Evolutionary conservation across 2,888 invertebrate species (phyloP).

Genomic region (Lutraria lutraria): DNA sequence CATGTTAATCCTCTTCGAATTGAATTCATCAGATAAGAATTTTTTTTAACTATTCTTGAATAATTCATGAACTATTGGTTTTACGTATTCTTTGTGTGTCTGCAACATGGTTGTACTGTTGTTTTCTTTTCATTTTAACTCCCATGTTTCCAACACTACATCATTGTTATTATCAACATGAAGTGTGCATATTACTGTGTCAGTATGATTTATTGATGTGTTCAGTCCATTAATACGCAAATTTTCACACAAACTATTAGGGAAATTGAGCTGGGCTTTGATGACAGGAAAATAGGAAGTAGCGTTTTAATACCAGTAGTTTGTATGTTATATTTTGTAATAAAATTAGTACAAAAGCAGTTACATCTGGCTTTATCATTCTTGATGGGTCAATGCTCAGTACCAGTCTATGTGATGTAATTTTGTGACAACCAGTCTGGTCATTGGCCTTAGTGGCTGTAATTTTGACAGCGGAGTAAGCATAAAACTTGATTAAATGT

Average conservation of each 20-base stretch:
- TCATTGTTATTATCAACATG: background rate
- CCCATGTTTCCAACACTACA: background rate
- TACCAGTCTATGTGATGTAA: background rate
- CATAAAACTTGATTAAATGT: background rate
- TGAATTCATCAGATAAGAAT: no score
- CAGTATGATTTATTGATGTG: conserved; percentile 6
- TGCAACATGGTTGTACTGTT: background rate
- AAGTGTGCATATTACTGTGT: background rate
- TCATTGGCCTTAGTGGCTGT: background rate
- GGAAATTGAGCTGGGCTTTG: background rate
- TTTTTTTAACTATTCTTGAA: no score
- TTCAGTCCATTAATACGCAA: background rate
- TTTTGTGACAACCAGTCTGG: background rate
- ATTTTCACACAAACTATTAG: background rate
- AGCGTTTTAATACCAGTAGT: no score
- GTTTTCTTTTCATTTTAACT: background rate
- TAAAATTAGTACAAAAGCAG: background rate
- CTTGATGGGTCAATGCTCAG: background rate
- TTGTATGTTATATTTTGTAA: background rate
- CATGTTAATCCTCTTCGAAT: no score
- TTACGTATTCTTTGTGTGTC: no score
- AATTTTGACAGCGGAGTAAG: background rate
- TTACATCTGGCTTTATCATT: background rate
- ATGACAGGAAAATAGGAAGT: background rate
- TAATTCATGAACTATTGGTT: no score